Conservation (phyloP, 2,113 vertebrate genomes). For the Tor tambroides region DNA sequence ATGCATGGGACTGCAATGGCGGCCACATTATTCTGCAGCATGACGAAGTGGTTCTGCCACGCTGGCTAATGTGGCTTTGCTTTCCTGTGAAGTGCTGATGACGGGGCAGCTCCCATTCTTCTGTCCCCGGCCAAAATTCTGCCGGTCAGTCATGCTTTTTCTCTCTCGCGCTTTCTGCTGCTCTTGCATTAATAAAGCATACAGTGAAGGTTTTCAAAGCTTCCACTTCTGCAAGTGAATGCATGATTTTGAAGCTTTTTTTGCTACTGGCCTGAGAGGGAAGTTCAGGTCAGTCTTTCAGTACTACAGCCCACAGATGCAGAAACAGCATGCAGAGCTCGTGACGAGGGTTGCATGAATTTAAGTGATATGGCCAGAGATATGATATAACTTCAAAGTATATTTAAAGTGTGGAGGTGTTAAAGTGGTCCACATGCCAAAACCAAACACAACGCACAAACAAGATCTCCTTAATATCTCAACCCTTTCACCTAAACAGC, state of each 20-base stretch:
- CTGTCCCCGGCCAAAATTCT: not conserved
- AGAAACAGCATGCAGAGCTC: not conserved
- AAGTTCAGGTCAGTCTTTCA: slow-evolving; percentile 30
- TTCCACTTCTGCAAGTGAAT: slow-evolving; percentile 35
- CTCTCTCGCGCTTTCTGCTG: slow-evolving; percentile 5
- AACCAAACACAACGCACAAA: not conserved
- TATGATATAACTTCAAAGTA: slow-evolving; percentile 31
- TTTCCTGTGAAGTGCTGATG: slow-evolving; percentile 51
- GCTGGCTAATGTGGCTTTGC: slow-evolving; percentile 44
- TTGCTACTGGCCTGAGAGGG: slow-evolving; percentile 27
- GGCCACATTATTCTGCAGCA: slow-evolving; percentile 34
- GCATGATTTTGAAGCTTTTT: slow-evolving; percentile 32
- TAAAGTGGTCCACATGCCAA: not conserved
- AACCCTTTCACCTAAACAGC: not conserved
- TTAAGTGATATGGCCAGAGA: not conserved
- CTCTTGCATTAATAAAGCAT: slow-evolving; percentile 46
- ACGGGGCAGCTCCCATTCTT: slow-evolving; percentile 13
- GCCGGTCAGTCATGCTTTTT: slow-evolving; percentile 44
- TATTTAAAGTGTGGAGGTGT: slow-evolving; percentile 22
- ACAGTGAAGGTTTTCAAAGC: slow-evolving; percentile 34
- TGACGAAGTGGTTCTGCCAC: slow-evolving; percentile 50
- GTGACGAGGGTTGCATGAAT: not conserved
- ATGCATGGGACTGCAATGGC: slow-evolving; percentile 26
- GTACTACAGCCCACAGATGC: slow-evolving; percentile 21
- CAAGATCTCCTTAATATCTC: not conserved